Evolutionary conservation across 2,888 invertebrate genomes (phyloP).

Genomic region (Ormia ochracea): DNA sequence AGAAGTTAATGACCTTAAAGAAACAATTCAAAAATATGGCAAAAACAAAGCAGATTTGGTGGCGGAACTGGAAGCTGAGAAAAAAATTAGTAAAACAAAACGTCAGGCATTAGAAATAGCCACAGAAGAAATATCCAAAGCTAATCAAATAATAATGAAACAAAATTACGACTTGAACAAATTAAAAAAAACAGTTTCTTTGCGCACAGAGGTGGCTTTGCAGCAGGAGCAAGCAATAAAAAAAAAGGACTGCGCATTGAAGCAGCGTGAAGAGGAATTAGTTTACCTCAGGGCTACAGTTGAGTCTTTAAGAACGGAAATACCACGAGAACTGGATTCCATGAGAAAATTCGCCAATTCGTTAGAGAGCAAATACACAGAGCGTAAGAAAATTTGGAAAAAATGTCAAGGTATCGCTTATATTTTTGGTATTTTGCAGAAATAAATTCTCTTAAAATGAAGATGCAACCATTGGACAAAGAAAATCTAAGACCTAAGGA

Average conservation of each 20-base stretch:
- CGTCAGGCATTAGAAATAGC: slow-evolving; percentile 75
- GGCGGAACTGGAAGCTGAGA: slow-evolving; percentile 76
- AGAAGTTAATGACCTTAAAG: slow-evolving; percentile 71
- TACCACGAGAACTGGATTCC: slow-evolving; percentile 72
- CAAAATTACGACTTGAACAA: slow-evolving; percentile 71
- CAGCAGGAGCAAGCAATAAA: slow-evolving; percentile 73
- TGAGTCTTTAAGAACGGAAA: slow-evolving; percentile 69
- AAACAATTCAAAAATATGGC: slow-evolving; percentile 71
- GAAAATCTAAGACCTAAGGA: slow-evolving; percentile 52
- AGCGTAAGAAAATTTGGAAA: slow-evolving; percentile 67
- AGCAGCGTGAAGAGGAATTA: slow-evolving; percentile 67
- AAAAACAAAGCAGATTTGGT: slow-evolving; percentile 74
- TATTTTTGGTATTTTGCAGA: slow-evolving; percentile 61
- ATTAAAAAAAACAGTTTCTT: slow-evolving; percentile 71
- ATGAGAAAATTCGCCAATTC: slow-evolving; percentile 71
- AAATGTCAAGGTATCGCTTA: neutral
- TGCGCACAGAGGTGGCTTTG: slow-evolving; percentile 75
- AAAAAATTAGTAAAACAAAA: slow-evolving; percentile 75
- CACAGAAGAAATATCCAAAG: slow-evolving; percentile 76
- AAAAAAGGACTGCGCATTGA: slow-evolving; percentile 69
- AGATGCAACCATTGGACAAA: slow-evolving; percentile 57
- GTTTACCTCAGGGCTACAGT: slow-evolving; percentile 67
- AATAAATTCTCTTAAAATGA: slow-evolving; percentile 65
- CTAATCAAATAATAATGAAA: slow-evolving; percentile 75
- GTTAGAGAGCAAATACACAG: slow-evolving; percentile 73